Conservation (phyloP, 2,888 invertebrate genomes). For the Trichogramma evanescens region DNA sequence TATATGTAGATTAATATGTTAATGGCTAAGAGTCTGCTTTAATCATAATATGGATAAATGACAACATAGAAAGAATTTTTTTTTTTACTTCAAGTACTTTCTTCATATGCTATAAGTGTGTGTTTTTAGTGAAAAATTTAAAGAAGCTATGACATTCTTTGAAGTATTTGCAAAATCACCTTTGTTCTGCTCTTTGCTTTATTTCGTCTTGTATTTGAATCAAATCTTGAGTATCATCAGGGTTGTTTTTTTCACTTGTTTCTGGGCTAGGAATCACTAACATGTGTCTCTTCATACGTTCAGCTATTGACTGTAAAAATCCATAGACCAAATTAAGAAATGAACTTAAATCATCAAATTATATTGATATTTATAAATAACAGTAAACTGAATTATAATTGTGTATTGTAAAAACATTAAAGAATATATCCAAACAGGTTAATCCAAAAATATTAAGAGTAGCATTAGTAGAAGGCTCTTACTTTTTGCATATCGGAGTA, state of each 20-base stretch:
- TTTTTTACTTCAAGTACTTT: background rate
- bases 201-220: conserved; percentile 38
- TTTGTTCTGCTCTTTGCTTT: conserved; percentile 34
- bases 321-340: no score
- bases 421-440: conserved; percentile 5
- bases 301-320: conserved; percentile 35
- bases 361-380: background rate
- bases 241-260: conserved; percentile 29
- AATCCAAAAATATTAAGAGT: background rate
- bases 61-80: background rate
- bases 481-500: conserved; percentile 78
- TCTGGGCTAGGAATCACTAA: conserved; percentile 31
- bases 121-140: no score
- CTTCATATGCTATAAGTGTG: background rate
- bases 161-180: conserved; percentile 26
- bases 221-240: conserved; percentile 33
- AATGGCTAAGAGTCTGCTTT: background rate
- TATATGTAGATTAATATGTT: background rate
- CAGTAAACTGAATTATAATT: background rate
- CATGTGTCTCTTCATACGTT: conserved; percentile 42
- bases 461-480: conserved; percentile 23
- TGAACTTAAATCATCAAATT: background rate
- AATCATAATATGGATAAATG: background rate
- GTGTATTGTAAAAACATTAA: background rate
- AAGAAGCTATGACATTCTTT: no score